Conservation (phyloP, 2,797 vertebrate species). For the Lagodon rhomboides region DNA sequence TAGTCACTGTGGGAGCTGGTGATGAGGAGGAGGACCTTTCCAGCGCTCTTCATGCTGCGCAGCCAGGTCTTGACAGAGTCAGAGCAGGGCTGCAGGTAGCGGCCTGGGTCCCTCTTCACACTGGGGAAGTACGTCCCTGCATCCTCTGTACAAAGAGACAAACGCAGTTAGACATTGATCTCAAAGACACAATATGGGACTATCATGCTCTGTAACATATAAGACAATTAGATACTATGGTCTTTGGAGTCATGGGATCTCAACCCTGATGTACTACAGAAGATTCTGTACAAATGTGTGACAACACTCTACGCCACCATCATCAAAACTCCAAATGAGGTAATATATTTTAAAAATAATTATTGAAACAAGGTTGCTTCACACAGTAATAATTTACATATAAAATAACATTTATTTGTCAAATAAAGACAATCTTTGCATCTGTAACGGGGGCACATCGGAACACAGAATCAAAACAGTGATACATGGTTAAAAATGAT, state of each 20-base stretch:
- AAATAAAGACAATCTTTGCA: not conserved
- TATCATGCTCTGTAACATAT: not conserved
- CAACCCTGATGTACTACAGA: not conserved
- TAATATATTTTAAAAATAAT: too few relatives aligned
- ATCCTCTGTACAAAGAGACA: constrained; percentile 87
- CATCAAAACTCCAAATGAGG: too few relatives aligned
- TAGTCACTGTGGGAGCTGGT: constrained; percentile 98
- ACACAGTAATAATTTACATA: not conserved
- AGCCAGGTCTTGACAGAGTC: constrained; percentile 93
- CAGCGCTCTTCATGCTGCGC: constrained; percentile 90
- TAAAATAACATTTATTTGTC: not conserved
- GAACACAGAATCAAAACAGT: not conserved
- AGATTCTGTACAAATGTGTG: not conserved
- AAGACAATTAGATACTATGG: too few relatives aligned
- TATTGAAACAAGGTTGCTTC: not conserved
- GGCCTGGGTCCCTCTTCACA: constrained; percentile 91
- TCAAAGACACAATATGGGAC: not conserved
- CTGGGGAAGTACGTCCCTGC: constrained; percentile 93
- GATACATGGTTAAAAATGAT: not conserved
- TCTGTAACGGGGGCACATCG: not conserved
- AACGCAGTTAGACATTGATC: not conserved
- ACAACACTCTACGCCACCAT: too few relatives aligned
- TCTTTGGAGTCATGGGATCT: not conserved
- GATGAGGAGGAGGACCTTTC: constrained; percentile 93
- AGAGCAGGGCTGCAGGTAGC: constrained; percentile 92